Conservation (phyloP, 1,140 invertebrate species). For the Drosophila nebulosa region DNA sequence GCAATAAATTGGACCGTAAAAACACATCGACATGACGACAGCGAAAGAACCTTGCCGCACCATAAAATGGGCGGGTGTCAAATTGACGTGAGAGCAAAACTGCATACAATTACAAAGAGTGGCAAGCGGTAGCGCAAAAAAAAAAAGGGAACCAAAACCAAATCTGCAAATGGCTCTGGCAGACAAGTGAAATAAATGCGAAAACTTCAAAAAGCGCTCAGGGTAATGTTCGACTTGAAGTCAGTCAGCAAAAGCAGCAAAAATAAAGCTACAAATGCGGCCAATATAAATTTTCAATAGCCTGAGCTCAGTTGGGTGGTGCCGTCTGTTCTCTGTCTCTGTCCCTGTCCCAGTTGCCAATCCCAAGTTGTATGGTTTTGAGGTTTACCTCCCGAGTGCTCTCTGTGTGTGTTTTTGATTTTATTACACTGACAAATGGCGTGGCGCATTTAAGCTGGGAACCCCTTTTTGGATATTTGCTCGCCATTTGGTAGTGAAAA, state of each 20-base stretch:
- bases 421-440: conserved; percentile 80
- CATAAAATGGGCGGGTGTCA: conserved; percentile 1
- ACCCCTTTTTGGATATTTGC: conserved; percentile 52
- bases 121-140: conserved; percentile 24
- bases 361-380: conserved; percentile 37
- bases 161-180: conserved; percentile 36
- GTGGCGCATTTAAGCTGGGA: conserved; percentile 72
- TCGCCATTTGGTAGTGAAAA: conserved; percentile 50
- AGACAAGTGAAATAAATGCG: conserved; percentile 71
- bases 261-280: conserved; percentile 66
- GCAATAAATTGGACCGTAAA: conserved; percentile 72
- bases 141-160: conserved; percentile 2
- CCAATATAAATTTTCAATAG: conserved; percentile 76
- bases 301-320: conserved; percentile 26
- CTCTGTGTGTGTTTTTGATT: conserved; percentile 73
- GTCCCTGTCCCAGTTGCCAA: conserved; percentile 12
- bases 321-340: not conserved
- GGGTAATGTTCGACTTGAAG: conserved; percentile 51
- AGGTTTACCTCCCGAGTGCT: conserved; percentile 17
- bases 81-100: conserved; percentile 67
- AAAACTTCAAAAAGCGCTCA: conserved; percentile 77
- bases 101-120: conserved; percentile 78
- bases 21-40: conserved; percentile 58
- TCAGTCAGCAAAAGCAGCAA: not conserved
- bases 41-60: not conserved